Percentiles rank a stretch among this genome's conserved stretches.
Evolutionary conservation across 2,113 vertebrate genomes (phyloP).

Genomic region (Phaethornis superciliosus): DNA sequence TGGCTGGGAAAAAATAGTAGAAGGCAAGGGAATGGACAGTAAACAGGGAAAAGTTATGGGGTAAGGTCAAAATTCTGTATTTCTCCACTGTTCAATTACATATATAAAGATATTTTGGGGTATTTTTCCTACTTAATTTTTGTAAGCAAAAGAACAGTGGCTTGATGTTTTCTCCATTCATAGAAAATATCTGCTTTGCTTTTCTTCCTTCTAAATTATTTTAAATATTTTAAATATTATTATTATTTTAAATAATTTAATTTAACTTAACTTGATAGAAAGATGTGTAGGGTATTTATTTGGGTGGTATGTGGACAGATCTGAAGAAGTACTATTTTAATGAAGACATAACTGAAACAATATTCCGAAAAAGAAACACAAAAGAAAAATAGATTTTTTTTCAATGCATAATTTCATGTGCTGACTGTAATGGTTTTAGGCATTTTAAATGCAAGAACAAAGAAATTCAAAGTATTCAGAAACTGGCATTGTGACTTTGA

Average conservation of each 20-base stretch:
- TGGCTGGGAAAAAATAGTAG: neutral
- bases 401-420: neutral
- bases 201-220: neutral
- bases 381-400: neutral
- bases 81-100: neutral
- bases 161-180: neutral
- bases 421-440: neutral
- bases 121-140: neutral
- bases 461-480: neutral
- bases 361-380: neutral
- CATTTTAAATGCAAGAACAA: neutral
- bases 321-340: neutral
- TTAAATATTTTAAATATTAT: neutral
- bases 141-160: neutral
- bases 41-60: neutral
- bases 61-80: neutral
- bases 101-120: neutral
- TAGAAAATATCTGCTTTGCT: neutral
- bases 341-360: neutral
- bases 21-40: neutral
- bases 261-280: neutral
- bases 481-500: neutral
- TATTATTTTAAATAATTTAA: neutral
- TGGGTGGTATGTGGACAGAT: neutral
- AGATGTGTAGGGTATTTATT: neutral